Conservation (phyloP, 1,140 invertebrate genomes). For the Hycleus cichorii region DNA sequence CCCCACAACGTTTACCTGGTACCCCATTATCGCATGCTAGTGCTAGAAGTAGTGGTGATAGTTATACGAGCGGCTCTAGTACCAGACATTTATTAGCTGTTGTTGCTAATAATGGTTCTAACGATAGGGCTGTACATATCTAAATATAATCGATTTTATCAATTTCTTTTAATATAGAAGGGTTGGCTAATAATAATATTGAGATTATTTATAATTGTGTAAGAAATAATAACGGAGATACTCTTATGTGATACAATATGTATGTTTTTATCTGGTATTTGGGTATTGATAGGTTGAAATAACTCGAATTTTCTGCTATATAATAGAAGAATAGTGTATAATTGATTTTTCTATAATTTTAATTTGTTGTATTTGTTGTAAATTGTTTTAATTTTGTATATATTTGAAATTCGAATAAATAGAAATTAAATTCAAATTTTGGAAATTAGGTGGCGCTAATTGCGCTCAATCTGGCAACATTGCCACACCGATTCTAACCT, state of each 20-base stretch:
- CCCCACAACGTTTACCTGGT: conserved; percentile 42
- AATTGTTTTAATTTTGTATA: neutral
- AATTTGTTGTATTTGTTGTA: neutral
- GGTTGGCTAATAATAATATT: neutral
- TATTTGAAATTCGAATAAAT: too few species aligned
- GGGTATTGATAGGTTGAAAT: too few species aligned
- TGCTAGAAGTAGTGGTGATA: conserved; percentile 60
- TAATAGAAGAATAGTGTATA: too few species aligned
- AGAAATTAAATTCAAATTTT: too few species aligned
- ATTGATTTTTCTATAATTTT: neutral
- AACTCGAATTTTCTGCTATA: too few species aligned
- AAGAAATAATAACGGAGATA: neutral
- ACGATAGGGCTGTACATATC: conserved; percentile 21
- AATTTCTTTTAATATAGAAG: too few species aligned
- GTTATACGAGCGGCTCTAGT: conserved; percentile 64
- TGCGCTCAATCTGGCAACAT: too few species aligned
- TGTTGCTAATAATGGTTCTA: conserved; percentile 35
- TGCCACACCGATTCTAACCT: too few species aligned
- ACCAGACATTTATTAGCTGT: conserved; percentile 56
- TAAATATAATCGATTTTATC: neutral
- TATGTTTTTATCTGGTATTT: too few species aligned
- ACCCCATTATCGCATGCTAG: conserved; percentile 59
- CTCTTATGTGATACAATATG: conserved; percentile 9
- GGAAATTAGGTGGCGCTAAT: too few species aligned
- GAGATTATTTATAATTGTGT: neutral